Evolutionary conservation across 2,113 vertebrate genomes (phyloP).

Genomic region (Burhinus oedicnemus): DNA sequence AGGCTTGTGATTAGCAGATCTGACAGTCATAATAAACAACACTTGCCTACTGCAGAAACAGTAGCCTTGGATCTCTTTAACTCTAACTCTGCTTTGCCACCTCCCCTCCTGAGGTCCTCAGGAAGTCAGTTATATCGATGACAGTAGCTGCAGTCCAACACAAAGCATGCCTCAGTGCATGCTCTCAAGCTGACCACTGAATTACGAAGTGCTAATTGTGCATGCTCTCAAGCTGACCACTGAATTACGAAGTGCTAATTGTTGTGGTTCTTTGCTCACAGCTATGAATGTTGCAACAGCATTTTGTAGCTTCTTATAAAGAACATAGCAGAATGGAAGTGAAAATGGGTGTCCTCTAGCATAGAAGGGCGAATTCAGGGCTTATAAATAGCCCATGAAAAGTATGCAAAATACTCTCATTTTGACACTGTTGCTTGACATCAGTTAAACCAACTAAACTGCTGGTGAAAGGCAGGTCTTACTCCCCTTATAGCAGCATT

Average conservation of each 20-base stretch:
- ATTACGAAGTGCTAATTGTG: not conserved
- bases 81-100: not conserved
- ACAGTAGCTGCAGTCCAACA: not conserved
- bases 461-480: not conserved
- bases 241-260: not conserved
- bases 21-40: not conserved
- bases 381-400: not conserved
- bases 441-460: not conserved
- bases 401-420: not conserved
- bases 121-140: not conserved
- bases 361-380: not conserved
- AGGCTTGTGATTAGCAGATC: not conserved
- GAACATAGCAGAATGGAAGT: not conserved
- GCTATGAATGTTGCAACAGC: not conserved
- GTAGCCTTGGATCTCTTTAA: not conserved
- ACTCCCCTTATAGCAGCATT: not conserved
- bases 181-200: not conserved
- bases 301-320: not conserved
- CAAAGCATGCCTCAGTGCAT: rapidly evolving
- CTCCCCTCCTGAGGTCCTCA: not conserved
- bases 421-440: not conserved
- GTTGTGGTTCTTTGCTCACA: not conserved
- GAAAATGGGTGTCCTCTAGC: not conserved
- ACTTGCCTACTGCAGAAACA: not conserved
- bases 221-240: not conserved